Evolutionary conservation across 2,888 invertebrate species (phyloP).

Genomic region (Plagodis pulveraria): DNA sequence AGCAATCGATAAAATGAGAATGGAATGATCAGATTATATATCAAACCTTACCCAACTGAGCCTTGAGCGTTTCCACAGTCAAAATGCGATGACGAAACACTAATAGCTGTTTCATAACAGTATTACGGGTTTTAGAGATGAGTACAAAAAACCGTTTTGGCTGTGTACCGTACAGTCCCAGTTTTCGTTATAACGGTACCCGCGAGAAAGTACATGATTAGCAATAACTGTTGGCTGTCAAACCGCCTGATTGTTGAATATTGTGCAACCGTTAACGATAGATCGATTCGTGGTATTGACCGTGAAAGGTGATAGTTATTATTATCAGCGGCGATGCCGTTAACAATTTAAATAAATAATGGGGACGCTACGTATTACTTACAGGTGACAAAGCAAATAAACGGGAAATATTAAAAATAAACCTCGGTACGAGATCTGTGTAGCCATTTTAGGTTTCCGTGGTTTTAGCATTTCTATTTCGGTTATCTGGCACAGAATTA

Average conservation of each 20-base stretch:
- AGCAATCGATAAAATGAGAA: slow-evolving; percentile 13
- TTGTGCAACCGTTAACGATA: slow-evolving; percentile 60
- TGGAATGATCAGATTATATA: slow-evolving; percentile 22
- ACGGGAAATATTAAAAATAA: not conserved
- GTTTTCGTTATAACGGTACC: slow-evolving; percentile 75
- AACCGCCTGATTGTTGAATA: slow-evolving; percentile 52
- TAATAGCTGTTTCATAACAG: slow-evolving; percentile 78
- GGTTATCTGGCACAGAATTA: slow-evolving; percentile 19
- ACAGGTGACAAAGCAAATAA: too few species aligned
- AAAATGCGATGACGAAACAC: slow-evolving; percentile 67
- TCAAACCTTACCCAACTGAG: slow-evolving; percentile 51
- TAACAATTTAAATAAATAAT: slow-evolving; percentile 10
- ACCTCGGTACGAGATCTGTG: slow-evolving; percentile 11
- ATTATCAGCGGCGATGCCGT: slow-evolving; percentile 13
- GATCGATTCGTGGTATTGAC: slow-evolving; percentile 43
- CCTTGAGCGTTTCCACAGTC: slow-evolving; percentile 48
- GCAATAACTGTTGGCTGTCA: slow-evolving; percentile 72
- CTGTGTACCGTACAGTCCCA: slow-evolving; percentile 78
- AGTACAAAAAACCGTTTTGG: slow-evolving; percentile 70
- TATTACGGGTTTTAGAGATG: slow-evolving; percentile 76
- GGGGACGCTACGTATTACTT: too few species aligned
- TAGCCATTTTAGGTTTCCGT: slow-evolving; percentile 9
- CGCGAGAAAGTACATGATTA: slow-evolving; percentile 78
- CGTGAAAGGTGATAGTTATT: slow-evolving; percentile 34
- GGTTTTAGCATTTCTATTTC: slow-evolving; percentile 22